Conservation (phyloP, 2,797 vertebrate genomes). For the Epinephelus malabaricus region DNA sequence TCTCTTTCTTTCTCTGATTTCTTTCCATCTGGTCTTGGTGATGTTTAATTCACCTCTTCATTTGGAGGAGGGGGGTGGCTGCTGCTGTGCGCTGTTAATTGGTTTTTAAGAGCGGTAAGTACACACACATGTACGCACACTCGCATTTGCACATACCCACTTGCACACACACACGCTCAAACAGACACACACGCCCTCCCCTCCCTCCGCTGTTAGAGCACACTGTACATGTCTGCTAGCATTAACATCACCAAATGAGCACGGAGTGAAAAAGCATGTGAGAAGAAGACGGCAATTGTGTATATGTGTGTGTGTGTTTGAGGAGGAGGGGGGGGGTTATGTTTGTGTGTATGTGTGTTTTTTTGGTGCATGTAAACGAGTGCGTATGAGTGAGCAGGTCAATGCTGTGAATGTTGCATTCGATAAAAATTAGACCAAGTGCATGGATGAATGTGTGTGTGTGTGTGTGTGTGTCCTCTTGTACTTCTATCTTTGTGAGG, state of each 20-base stretch:
- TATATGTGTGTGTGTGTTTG: constrained; percentile 27
- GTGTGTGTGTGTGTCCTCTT: not conserved
- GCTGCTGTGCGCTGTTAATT: constrained; percentile 80
- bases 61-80: constrained; percentile 59
- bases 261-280: constrained; percentile 72
- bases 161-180: constrained; percentile 26
- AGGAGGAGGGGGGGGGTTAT: not conserved
- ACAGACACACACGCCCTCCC: constrained; percentile 25
- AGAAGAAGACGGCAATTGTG: constrained; percentile 47
- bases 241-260: constrained; percentile 82
- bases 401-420: constrained; percentile 67
- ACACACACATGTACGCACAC: constrained; percentile 60
- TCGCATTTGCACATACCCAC: constrained; percentile 22
- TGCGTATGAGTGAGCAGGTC: constrained; percentile 63
- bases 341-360: constrained; percentile 43
- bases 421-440: constrained; percentile 59
- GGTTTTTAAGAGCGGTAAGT: constrained; percentile 82
- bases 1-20: constrained; percentile 78
- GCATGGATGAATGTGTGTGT: constrained; percentile 30
- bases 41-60: constrained; percentile 85
- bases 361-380: constrained; percentile 49
- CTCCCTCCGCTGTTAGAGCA: constrained; percentile 67
- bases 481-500: constrained; percentile 36
- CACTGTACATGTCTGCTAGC: constrained; percentile 78
- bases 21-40: constrained; percentile 81